phyloP scores from a whole-genome alignment of 2,797 vertebrate species.

The Phyllotis vaccarum region DNA sequence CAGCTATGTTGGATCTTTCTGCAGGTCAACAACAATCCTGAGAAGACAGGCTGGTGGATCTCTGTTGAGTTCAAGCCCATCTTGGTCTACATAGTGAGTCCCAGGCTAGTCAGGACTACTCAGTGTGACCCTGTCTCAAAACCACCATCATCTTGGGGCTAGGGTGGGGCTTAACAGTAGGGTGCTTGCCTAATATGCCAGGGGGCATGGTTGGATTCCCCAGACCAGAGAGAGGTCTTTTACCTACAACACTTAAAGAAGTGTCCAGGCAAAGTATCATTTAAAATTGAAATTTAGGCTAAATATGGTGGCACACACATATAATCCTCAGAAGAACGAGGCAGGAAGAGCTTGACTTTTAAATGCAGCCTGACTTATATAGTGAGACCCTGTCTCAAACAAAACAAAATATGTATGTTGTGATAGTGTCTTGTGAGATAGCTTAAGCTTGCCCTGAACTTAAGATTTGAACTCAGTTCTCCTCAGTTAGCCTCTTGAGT shows the following conservation, averaged over 20 bases:
- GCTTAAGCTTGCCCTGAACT: neutral
- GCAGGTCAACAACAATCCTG: neutral
- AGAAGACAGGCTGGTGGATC: neutral
- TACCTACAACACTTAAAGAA: neutral
- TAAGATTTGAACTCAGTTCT: neutral
- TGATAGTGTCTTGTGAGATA: neutral
- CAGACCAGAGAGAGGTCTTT: neutral
- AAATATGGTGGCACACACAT: neutral
- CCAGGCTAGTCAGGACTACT: neutral
- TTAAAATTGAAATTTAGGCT: neutral
- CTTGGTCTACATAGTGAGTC: neutral
- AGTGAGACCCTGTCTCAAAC: neutral
- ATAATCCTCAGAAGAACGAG: neutral
- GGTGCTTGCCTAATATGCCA: too few species aligned
- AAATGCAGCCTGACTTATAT: neutral
- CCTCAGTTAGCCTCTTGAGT: neutral
- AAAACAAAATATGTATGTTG: neutral
- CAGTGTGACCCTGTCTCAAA: neutral
- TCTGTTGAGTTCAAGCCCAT: neutral
- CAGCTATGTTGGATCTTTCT: constrained; percentile 32
- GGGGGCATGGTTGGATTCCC: too few species aligned
- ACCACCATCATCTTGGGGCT: neutral
- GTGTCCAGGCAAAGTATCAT: neutral
- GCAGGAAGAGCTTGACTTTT: neutral
- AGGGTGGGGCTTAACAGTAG: too few species aligned